Conservation (phyloP, 2,888 invertebrate species). For the Muscina levida region DNA sequence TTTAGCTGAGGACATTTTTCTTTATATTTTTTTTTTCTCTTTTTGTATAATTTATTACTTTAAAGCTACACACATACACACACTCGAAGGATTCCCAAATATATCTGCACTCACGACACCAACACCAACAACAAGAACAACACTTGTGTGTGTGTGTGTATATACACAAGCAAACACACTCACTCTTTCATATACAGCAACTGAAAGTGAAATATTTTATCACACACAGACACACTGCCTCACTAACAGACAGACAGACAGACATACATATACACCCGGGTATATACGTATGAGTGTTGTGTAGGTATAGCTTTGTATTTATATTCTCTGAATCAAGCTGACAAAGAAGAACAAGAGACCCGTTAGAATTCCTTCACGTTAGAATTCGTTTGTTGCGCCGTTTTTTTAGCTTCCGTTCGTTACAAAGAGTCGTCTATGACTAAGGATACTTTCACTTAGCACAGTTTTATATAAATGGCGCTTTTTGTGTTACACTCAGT, state of each 20-base stretch:
- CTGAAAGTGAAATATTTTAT: conserved; percentile 38
- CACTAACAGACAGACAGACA: conserved; percentile 25
- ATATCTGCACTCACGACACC: conserved; percentile 9
- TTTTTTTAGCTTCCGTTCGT: conserved; percentile 69
- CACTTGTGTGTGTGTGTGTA: no score
- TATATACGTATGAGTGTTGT: conserved; percentile 38
- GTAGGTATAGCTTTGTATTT: conserved; percentile 9
- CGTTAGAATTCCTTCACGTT: conserved; percentile 36
- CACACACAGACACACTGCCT: conserved; percentile 28
- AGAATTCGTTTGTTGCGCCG: conserved; percentile 57
- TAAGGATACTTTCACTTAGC: conserved; percentile 69
- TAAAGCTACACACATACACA: conserved; percentile 40
- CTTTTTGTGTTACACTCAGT: conserved; percentile 35
- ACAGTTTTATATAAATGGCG: conserved; percentile 70
- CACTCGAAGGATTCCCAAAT: conserved; percentile 9
- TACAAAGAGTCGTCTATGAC: conserved; percentile 74
- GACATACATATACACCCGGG: conserved; percentile 3
- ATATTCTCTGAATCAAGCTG: conserved; percentile 27
- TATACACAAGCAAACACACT: no score
- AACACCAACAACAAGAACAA: conserved; percentile 5
- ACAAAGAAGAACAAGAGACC: conserved; percentile 28
- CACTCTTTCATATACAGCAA: conserved; percentile 17
- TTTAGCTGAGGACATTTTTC: conserved; percentile 15
- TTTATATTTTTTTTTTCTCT: conserved; percentile 32
- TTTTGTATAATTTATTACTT: conserved; percentile 47